Evolutionary conservation across 2,888 invertebrate species (phyloP).

Genomic region (Amaurobius ferox): DNA sequence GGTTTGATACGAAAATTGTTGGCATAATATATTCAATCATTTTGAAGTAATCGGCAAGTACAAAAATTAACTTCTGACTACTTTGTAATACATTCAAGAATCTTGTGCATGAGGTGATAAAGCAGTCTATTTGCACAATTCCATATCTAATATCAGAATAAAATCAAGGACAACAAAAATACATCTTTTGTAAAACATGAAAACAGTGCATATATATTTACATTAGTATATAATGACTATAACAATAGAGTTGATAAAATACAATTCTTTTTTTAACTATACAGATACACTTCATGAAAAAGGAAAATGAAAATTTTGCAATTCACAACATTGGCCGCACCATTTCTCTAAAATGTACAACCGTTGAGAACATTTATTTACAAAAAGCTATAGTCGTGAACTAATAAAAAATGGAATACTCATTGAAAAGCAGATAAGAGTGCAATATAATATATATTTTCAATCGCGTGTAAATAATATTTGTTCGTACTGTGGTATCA

Average conservation of each 20-base stretch:
- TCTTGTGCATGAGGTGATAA: not conserved
- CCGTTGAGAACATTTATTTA: not conserved
- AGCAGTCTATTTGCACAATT: not conserved
- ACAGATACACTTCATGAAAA: constrained; percentile 32
- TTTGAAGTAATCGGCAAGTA: too few species aligned
- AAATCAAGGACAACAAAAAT: constrained; percentile 65
- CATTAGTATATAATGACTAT: constrained; percentile 63
- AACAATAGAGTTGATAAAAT: constrained; percentile 69
- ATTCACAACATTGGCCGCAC: constrained; percentile 11
- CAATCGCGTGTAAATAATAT: too few species aligned
- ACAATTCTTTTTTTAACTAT: constrained; percentile 63
- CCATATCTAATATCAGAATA: not conserved
- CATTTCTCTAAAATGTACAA: constrained; percentile 48
- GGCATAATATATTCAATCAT: too few species aligned
- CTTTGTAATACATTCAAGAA: too few species aligned
- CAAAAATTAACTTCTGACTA: too few species aligned
- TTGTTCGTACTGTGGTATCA: too few species aligned
- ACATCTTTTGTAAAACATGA: constrained; percentile 60
- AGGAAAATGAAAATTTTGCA: not conserved
- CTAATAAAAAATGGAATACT: too few species aligned
- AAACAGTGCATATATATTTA: constrained; percentile 67
- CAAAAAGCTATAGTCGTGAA: too few species aligned
- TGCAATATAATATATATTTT: too few species aligned
- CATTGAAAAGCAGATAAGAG: too few species aligned
- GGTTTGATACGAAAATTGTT: too few species aligned